These are phyloP conservation scores for Acronicta alni DNA, from an alignment of 2,888 invertebrate species.

Conservation along the genomic window DNA sequence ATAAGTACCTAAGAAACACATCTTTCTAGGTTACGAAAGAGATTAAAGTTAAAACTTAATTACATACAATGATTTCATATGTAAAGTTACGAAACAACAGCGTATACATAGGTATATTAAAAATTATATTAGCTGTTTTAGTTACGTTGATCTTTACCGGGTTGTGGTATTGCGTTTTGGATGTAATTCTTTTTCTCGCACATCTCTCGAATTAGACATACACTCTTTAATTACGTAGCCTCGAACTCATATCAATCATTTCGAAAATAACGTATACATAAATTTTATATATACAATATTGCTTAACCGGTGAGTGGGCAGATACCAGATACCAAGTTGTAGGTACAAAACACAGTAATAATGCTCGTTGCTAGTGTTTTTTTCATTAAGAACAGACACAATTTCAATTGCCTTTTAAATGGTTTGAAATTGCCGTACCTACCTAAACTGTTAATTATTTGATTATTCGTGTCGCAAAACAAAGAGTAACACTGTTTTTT, in stretches of 20 bases:
- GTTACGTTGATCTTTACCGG: conserved; percentile 39
- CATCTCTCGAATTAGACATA: conserved; percentile 18
- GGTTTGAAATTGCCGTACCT: conserved; percentile 56
- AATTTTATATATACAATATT: conserved; percentile 41
- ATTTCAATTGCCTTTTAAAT: conserved; percentile 65
- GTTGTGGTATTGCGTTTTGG: conserved; percentile 29
- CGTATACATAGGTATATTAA: conserved; percentile 18
- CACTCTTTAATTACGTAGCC: conserved; percentile 39
- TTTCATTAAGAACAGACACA: conserved; percentile 69
- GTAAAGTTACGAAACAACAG: conserved; percentile 39
- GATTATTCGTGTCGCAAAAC: background rate
- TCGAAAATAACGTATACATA: conserved; percentile 22
- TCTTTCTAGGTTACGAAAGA: conserved; percentile 48
- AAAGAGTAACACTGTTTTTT: background rate
- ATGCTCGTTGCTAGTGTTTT: conserved; percentile 61
- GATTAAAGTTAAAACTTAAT: conserved; percentile 25
- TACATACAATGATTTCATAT: conserved; percentile 53
- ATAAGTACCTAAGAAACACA: too few relatives aligned
- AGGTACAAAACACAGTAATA: conserved; percentile 53
- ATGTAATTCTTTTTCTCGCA: conserved; percentile 15
- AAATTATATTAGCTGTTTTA: conserved; percentile 41
- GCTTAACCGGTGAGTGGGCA: conserved; percentile 63
- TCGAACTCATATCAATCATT: conserved; percentile 41
- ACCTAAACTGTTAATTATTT: conserved; percentile 13
- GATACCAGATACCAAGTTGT: conserved; percentile 36